Evolutionary conservation across 2,113 vertebrate genomes (phyloP), one percentile per base, ranked within the genome.

Genomic region (Antennarius striatus): DNA sequence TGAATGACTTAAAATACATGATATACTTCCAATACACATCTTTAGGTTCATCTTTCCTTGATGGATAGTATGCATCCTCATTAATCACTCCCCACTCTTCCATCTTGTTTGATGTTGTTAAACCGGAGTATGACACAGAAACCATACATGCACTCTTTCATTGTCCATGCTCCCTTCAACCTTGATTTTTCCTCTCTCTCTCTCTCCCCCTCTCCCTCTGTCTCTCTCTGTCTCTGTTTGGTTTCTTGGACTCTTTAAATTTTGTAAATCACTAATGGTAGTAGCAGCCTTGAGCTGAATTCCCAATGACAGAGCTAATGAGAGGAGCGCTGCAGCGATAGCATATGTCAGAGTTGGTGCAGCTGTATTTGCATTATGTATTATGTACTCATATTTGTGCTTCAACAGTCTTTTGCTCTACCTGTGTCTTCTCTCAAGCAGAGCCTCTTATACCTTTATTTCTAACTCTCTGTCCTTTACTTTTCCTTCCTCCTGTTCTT

Each of bases 281-380:
- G 57, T 79, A 82, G 78, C 79, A 83, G 72, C 78, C 78, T 76
- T 75, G 68, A 85, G 76, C 76, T 73, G 54, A 74, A 68, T 61
- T 73, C 50, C 54, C 77, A 81, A 66, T 81, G 79, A 84, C 65
- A 75, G 66, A 80, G 71, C 72, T 80, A 80, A 83, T 83, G 75
- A 88, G 77, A 71, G 59, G 49, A 63, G 55, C 16, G 64, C 74
- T 58, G 60, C 67, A 67, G 64, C 52, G 13, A 73, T 49, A 66
- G 60, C 55, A 70, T 14, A 13, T 69, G 64, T 77, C 56, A 65
- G 56, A 39, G 68, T 65, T 53, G 49, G 28, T 40, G 59, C 22
- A 29, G 47, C 58, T 59, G 57, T 64, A 68, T 76, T 61, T 68
- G 47, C 62, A 63, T 73, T 67, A 55, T 61, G 48, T 54, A 75